Base-by-base conservation (phyloP, 1,140 invertebrate species). In the Matsumurasca onukii region DNA sequence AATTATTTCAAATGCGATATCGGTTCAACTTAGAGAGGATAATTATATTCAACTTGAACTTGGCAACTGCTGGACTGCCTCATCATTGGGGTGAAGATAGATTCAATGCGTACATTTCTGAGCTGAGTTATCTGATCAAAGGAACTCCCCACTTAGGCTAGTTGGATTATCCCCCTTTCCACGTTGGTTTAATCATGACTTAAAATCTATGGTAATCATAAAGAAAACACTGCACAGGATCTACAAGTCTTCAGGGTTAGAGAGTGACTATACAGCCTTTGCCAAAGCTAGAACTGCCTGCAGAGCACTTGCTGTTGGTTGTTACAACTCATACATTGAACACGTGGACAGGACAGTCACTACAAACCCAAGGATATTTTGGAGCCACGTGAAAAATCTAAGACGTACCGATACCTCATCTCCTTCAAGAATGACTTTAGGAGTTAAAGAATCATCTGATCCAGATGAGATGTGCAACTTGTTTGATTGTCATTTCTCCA, bases 211-310 rank as follows among this genome's bases (percentile, higher is more conserved):
- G 49, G 22, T 52, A 5, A 52, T 52, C 5, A 20, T 15, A 5
- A 52, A 52, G 49, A 52, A 52, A 52, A 52, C 20, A 52, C 22
- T 52, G 49, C 49, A 52, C 22, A 52, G 20, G 49, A 52, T 20
- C 22, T 52, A 52, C 49, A 20, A 52, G 49, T 15, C 9, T 12
- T 15, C 49, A 12, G 49, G 49, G 20, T n/a, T 13, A 5, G 49
- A 52, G 9, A 52, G 49, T 24, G 49, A 52, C 49, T 52, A 52
- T 22, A 24, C 22, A n/a, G 49, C 49, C 20, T 52, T 52, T 24
- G 12, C 49, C 20, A 52, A 22, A 24, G 49, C 49, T 52, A 52
- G 49, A 52, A 20, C 49, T 20, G 49, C 49, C 22, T 52, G 49
- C 49, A 52, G 20, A 20, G 5, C 22, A n/a, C 49, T 52, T 52